Base-by-base conservation (phyloP, 2,113 vertebrate genomes). In the Malaclemys terrapin region DNA sequence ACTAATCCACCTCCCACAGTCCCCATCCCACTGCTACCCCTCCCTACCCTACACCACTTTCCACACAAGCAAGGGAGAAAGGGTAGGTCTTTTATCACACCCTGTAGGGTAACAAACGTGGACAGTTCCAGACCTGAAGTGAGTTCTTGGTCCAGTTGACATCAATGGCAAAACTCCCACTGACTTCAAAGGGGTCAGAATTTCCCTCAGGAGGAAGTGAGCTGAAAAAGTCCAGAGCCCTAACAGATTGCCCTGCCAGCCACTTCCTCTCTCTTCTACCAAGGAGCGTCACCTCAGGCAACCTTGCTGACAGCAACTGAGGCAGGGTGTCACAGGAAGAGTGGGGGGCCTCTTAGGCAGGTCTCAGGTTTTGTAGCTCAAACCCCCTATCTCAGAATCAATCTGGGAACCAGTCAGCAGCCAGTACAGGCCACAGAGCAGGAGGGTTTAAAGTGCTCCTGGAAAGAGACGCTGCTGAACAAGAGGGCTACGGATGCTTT, bases 21-120 rank as follows among this genome's bases (percentile, higher is more conserved):
- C 35, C 42, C 49, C 38, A 57, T 8, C n/a, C 54, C 88, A 20
- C 1, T 4, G 1, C 12, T 65, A 45, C n/a, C 78, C 1, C 1
- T 1, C 54, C 24, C 50, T 83, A 59, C 47, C 49, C 56, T 9
- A 2, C n/a, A 35, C 1, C 29, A 24, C 31, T 65, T 27, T 9
- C 62, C 24, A 78, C 76, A 45, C 0, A 1, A 83, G 4, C 17
- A 10, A 80, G 31, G 0, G 1, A 76, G 31, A 0, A 20, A 72
- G 29, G 22, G 42, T 76, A 42, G 24, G 42, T 45, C 42, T 76
- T 45, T 76, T 45, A 76, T 42, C 20, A 45, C 22, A 76, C 22
- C 10, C 24, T 76, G 12, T 27, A 27, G 3, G 22, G 42, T 76
- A 76, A 47, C 24, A 76, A 8, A 38, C 17, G 1, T 69, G 35